Conservation (phyloP, 2,797 vertebrate genomes). For the Fratercula arctica region DNA sequence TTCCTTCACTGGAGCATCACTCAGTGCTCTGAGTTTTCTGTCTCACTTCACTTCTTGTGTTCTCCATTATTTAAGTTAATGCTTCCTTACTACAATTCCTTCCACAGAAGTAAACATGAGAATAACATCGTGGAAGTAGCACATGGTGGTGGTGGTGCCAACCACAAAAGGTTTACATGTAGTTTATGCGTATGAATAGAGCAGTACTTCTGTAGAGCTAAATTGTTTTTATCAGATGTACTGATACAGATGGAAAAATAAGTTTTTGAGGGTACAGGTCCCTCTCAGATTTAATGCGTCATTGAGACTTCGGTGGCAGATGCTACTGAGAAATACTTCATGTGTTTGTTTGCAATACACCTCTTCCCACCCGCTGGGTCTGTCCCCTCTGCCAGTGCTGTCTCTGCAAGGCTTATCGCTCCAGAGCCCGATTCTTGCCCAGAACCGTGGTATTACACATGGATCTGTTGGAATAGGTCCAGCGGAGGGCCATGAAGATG, state of each 20-base stretch:
- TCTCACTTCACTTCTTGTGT: neutral
- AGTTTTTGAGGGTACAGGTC: neutral
- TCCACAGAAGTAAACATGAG: neutral
- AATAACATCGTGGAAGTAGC: neutral
- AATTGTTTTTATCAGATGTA: neutral
- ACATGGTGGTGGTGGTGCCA: no score
- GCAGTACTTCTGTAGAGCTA: neutral
- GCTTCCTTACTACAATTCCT: neutral
- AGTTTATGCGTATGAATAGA: neutral
- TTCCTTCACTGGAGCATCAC: neutral
- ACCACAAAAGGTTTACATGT: neutral
- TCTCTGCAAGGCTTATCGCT: neutral
- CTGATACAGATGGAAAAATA: neutral
- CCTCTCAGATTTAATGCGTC: neutral
- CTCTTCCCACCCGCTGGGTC: neutral
- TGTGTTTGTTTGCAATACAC: neutral
- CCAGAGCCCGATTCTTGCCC: accelerated
- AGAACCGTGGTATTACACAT: neutral
- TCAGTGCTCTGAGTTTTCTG: neutral
- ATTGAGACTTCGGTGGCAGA: neutral
- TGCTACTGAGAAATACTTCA: neutral
- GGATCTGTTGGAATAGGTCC: no score
- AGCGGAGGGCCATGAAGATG: no score
- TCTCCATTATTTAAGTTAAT: neutral
- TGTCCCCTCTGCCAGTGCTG: neutral